Evolutionary conservation across 1,140 invertebrate species (phyloP).

Genomic region (Lordiphosa collinella): DNA sequence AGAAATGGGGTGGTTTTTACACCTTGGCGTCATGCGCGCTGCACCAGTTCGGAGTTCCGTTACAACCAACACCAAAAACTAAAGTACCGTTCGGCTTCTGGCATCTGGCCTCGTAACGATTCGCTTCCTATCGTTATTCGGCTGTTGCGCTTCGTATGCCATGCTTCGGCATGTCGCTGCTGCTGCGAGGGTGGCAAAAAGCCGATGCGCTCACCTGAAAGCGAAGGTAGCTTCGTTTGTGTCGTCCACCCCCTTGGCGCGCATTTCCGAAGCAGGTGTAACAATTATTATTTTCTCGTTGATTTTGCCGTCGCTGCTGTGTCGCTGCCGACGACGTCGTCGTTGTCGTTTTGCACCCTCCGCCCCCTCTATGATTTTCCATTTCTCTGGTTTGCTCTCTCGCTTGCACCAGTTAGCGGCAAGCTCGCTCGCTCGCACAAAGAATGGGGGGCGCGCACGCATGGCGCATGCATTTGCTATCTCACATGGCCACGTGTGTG

Average conservation of each 20-base stretch:
- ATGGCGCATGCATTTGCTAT: constrained; percentile 74
- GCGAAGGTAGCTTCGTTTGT: constrained; percentile 27
- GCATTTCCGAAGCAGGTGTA: constrained; percentile 75
- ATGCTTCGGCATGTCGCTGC: constrained; percentile 55
- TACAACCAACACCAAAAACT: constrained; percentile 17
- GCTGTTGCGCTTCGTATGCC: constrained; percentile 32
- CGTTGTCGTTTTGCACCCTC: constrained; percentile 56
- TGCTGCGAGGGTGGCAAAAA: constrained; percentile 37
- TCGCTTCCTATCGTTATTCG: constrained; percentile 18
- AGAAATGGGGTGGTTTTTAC: constrained; percentile 26
- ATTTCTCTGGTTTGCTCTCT: constrained; percentile 42
- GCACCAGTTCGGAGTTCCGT: constrained; percentile 50
- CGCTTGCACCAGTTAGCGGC: constrained; percentile 29
- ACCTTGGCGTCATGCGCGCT: constrained; percentile 72
- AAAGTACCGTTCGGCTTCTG: constrained; percentile 1
- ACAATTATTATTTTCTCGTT: constrained; percentile 78
- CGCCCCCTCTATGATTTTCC: constrained; percentile 22
- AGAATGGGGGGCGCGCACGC: constrained; percentile 47
- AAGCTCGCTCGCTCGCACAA: constrained; percentile 38
- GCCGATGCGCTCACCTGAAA: constrained; percentile 56
- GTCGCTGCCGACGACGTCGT: constrained; percentile 21
- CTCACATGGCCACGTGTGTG: constrained; percentile 39
- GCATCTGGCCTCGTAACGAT: constrained; percentile 18
- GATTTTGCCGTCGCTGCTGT: constrained; percentile 64
- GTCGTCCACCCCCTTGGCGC: constrained; percentile 33